Percentiles rank a stretch among this genome's conserved stretches.
Evolutionary conservation across 2,113 vertebrate genomes (phyloP).

Genomic region (Cyprinodon variegatus): DNA sequence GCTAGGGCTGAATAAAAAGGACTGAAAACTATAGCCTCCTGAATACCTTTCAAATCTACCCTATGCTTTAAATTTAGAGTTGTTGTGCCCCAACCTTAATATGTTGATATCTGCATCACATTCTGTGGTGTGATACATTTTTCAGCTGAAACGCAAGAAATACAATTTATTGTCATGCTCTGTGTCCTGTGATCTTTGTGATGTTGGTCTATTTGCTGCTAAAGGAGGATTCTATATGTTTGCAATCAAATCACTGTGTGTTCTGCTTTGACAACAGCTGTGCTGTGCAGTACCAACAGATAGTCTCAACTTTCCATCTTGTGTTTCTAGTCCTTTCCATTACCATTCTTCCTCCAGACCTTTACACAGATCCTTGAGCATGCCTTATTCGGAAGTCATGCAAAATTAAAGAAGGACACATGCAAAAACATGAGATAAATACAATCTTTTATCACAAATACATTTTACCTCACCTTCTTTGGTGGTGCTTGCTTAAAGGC

Average conservation of each 20-base stretch:
- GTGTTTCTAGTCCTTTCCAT: conserved; percentile 63
- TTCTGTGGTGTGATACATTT: not conserved
- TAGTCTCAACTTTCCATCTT: conserved; percentile 63
- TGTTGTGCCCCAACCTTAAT: not conserved
- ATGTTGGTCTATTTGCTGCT: conserved; percentile 10
- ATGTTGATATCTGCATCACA: not conserved
- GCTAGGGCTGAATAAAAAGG: too few species aligned
- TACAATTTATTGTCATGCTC: not conserved
- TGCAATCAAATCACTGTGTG: conserved; percentile 57
- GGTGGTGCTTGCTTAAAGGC: not conserved
- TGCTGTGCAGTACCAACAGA: conserved; percentile 52
- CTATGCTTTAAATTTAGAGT: not conserved
- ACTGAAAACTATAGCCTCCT: not conserved
- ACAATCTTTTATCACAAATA: not conserved
- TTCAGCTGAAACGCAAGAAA: not conserved
- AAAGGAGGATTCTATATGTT: conserved; percentile 47
- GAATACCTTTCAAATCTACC: too few species aligned
- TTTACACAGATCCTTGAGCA: conserved; percentile 23
- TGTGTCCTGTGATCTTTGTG: not conserved
- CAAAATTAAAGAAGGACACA: conserved; percentile 23
- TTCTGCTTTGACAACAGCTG: conserved; percentile 29
- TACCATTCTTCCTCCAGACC: conserved; percentile 41
- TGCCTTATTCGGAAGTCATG: conserved; percentile 8
- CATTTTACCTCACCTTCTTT: not conserved
- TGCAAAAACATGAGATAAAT: conserved; percentile 10